A percentile compares a stretch with the other conserved stretches of the same genome.
Conservation (phyloP, 2,797 vertebrate genomes). For the Taenioides sp. region DNA sequence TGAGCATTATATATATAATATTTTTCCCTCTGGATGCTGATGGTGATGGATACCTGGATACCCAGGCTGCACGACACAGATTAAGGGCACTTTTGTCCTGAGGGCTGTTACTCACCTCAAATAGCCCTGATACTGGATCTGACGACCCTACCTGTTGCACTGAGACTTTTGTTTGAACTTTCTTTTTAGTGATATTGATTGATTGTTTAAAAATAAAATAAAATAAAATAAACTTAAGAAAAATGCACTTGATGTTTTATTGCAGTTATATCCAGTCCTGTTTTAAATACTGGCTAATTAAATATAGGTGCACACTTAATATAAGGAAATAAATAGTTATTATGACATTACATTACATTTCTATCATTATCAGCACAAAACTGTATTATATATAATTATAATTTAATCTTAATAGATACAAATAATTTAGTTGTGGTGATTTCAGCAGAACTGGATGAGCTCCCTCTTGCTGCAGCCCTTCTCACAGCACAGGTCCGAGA, state of each 20-base stretch:
- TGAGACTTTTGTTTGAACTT: too few relatives aligned
- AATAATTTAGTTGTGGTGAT: background rate
- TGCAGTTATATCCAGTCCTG: background rate
- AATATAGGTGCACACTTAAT: background rate
- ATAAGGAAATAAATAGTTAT: constrained; percentile 5
- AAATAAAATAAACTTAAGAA: background rate
- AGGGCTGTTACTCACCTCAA: too few relatives aligned
- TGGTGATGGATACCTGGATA: too few relatives aligned
- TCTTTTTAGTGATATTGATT: background rate
- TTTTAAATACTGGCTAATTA: background rate
- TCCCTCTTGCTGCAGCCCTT: constrained; percentile 79
- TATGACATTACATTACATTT: background rate
- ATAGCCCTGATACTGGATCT: too few relatives aligned
- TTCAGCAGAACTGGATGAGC: constrained; percentile 78
- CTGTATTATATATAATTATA: background rate
- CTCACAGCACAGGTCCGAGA: constrained; percentile 79
- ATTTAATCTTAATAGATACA: background rate
- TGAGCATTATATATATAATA: too few relatives aligned
- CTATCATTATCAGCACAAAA: too few relatives aligned
- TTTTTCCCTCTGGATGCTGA: background rate
- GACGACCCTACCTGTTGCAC: too few relatives aligned
- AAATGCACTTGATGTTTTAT: background rate
- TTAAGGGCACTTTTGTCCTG: too few relatives aligned
- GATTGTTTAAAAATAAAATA: background rate
- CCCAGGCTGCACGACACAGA: too few relatives aligned